These are phyloP conservation scores for Endotricha flammealis DNA, from an alignment of 2,888 invertebrate genomes.

Conservation along the genomic window DNA sequence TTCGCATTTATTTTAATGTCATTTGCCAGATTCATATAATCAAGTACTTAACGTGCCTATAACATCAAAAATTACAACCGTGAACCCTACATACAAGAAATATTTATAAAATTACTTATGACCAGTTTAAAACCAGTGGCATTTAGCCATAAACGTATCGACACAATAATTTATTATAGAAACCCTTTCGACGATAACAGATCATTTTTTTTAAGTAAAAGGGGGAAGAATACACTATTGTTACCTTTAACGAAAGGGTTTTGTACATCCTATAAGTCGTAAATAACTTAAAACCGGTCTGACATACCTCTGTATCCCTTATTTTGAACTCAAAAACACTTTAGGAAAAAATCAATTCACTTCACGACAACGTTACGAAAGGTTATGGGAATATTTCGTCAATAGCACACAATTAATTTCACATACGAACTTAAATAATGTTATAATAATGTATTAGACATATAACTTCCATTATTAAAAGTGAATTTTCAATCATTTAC, in stretches of 20 bases:
- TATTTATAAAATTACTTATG: too few relatives aligned
- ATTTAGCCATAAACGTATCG: too few relatives aligned
- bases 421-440: slow-evolving; percentile 28
- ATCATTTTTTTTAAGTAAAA: not conserved
- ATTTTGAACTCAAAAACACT: slow-evolving; percentile 20
- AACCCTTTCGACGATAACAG: not conserved
- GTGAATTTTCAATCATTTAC: slow-evolving; percentile 4
- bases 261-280: slow-evolving; percentile 34
- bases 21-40: too few relatives aligned
- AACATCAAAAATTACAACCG: too few relatives aligned
- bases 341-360: slow-evolving; percentile 22
- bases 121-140: too few relatives aligned
- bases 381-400: slow-evolving; percentile 5
- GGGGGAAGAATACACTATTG: not conserved
- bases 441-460: slow-evolving; percentile 10
- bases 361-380: not conserved
- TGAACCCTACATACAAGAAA: too few relatives aligned
- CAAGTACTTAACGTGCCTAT: too few relatives aligned
- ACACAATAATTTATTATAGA: too few relatives aligned
- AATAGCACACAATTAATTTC: slow-evolving; percentile 24
- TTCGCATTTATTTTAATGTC: too few relatives aligned
- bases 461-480: too few relatives aligned
- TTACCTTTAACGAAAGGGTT: slow-evolving; percentile 21
- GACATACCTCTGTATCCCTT: slow-evolving; percentile 40
- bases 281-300: slow-evolving; percentile 50